phyloP scores from a whole-genome alignment of 2,113 vertebrate species.

The Perognathus longimembris region DNA sequence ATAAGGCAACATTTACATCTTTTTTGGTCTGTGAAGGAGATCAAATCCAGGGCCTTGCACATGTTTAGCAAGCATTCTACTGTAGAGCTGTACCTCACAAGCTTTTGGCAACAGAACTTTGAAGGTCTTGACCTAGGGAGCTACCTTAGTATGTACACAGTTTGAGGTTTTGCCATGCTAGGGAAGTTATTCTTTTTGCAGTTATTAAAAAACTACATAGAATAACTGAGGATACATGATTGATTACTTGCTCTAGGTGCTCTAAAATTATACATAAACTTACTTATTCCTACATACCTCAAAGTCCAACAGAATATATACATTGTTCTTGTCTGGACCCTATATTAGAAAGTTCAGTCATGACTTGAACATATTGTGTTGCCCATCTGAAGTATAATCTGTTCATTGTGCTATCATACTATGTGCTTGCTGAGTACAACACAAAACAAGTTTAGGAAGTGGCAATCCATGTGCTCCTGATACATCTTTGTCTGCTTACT shows the following conservation, averaged over 20 bases:
- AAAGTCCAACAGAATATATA: constrained; percentile 13
- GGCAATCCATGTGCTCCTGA: neutral
- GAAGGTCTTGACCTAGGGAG: neutral
- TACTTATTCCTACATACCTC: neutral
- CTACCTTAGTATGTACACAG: neutral
- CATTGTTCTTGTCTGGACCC: constrained; percentile 28
- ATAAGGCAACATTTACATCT: neutral
- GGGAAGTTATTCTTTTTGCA: constrained; percentile 30
- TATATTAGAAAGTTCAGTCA: neutral
- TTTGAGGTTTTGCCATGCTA: constrained; percentile 35
- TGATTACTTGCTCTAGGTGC: neutral
- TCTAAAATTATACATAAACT: constrained; percentile 18
- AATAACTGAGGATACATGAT: constrained; percentile 36
- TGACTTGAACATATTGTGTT: neutral
- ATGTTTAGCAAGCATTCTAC: neutral
- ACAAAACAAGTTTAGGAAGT: neutral
- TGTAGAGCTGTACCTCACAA: neutral
- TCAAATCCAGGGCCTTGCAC: neutral
- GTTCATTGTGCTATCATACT: neutral
- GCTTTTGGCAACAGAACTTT: neutral
- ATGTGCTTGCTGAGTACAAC: neutral
- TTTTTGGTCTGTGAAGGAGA: neutral
- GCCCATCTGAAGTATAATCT: neutral
- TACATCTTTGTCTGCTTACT: neutral
- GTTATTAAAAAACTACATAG: neutral